phyloP scores from a whole-genome alignment of 1,140 invertebrate genomes.

The Chironomus tepperi region DNA sequence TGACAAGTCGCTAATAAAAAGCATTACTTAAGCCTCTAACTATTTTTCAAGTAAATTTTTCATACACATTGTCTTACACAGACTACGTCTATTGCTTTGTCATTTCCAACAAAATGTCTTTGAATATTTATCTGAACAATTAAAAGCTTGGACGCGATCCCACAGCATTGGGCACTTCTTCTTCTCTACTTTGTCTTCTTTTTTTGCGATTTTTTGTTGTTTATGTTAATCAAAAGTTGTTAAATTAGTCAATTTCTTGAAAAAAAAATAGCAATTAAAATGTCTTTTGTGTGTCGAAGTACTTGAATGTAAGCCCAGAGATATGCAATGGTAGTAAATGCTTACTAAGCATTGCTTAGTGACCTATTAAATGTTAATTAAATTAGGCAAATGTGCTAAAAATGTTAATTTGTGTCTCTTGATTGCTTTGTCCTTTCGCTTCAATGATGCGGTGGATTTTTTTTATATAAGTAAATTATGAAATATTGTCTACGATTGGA shows the following conservation, averaged over 20 bases:
- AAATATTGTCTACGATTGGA: no score
- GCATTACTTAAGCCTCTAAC: not conserved
- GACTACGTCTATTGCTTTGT: not conserved
- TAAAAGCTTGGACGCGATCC: not conserved
- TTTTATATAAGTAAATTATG: no score
- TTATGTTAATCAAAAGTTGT: not conserved
- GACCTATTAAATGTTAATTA: no score
- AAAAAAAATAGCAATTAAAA: not conserved
- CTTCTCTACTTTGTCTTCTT: no score
- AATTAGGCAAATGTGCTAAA: no score
- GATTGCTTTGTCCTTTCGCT: no score
- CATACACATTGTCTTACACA: not conserved
- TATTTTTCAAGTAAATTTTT: not conserved
- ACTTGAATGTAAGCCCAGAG: no score
- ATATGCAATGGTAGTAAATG: no score
- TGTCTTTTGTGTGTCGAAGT: not conserved
- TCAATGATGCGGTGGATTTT: no score
- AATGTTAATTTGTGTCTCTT: no score
- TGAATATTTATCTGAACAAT: not conserved
- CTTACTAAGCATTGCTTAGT: no score
- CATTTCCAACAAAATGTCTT: not conserved
- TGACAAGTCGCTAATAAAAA: slow-evolving; percentile 10
- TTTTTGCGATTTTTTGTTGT: not conserved
- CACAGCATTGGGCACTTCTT: not conserved
- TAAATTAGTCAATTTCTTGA: slow-evolving; percentile 10